Base-by-base conservation (phyloP, 2,888 invertebrate genomes). In the Drosophila algonquin region DNA sequence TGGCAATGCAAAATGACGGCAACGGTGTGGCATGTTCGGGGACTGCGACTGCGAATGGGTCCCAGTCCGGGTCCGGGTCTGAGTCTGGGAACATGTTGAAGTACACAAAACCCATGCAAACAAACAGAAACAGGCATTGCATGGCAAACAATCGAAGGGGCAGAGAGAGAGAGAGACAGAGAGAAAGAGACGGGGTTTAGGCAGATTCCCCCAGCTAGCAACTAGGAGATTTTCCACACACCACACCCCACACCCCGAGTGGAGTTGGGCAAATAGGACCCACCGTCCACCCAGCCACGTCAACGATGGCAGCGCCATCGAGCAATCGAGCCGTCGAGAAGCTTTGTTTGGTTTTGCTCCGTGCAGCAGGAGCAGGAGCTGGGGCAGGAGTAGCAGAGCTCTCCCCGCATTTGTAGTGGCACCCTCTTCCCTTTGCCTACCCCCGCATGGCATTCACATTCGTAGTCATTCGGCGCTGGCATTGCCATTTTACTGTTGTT, bases 91-190 rank as follows among this genome's bases (percentile, higher is more conserved):
- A 86, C 86, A 83, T 83, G 86, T 82, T 86, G 79, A 79, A 86
- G 81, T 83, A 86, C 82, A 83, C 86, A 87, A 83, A 84, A 76
- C 73, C 87, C 82, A 80, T 75, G 83, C 83, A 84, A 84, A 84
- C 83, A 84, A 84, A 84, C 24, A 24, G 24, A 24, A 24, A 24
- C 87, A 84, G 87, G 85, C 83, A 84, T 84, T 84, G 84, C 80
- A 87, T 64, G 63, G 85, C 80, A 84, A 87, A 84, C 83, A 84
- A 73, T 73, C 69, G 71, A 32, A 59, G 32, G 24, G 35, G 21
- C 21, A 21, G 30, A 27, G 12, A 12, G 24, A n/a, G 10, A 7
- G 18, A 18, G 18, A 18, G 18, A n/a, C n/a, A 1, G 18, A 10
- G 3, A 51, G 14, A 53, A 18, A 2, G 47, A 14, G 59, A 44